Conservation (phyloP, 1,140 invertebrate species). For the Anthonomus grandis region DNA sequence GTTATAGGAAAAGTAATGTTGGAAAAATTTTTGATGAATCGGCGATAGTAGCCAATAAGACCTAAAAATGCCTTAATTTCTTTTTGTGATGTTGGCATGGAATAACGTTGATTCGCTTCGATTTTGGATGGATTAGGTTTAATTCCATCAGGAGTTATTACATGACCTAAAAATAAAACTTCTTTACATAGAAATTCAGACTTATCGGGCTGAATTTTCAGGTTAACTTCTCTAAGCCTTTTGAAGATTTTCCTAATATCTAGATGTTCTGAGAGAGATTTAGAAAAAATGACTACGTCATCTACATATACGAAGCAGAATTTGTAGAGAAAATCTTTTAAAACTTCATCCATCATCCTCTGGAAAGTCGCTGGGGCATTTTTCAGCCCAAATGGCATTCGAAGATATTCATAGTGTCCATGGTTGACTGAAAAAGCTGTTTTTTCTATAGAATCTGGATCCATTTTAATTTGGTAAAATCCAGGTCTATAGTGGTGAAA, state of each 20-base stretch:
- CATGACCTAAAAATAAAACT: slow-evolving; percentile 24
- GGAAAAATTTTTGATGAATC: slow-evolving; percentile 31
- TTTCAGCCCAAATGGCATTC: slow-evolving; percentile 50
- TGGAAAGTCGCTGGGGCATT: slow-evolving; percentile 51
- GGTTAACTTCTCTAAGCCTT: slow-evolving; percentile 30
- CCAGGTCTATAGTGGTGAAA: slow-evolving; percentile 55
- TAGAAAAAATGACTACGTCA: slow-evolving; percentile 38
- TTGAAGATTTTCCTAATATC: slow-evolving; percentile 31
- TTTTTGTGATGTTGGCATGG: slow-evolving; percentile 15
- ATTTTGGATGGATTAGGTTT: slow-evolving; percentile 25
- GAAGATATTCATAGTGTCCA: slow-evolving; percentile 46
- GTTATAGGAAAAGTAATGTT: slow-evolving; percentile 9
- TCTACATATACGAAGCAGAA: slow-evolving; percentile 44
- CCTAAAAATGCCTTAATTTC: slow-evolving; percentile 30
- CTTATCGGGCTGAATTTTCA: slow-evolving; percentile 40
- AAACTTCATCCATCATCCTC: slow-evolving; percentile 44
- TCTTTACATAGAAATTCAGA: slow-evolving; percentile 37
- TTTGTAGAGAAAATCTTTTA: slow-evolving; percentile 34
- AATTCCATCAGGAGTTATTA: slow-evolving; percentile 21
- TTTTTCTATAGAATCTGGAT: slow-evolving; percentile 45
- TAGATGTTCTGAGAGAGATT: slow-evolving; percentile 35
- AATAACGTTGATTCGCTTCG: slow-evolving; percentile 11
- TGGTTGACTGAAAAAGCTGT: slow-evolving; percentile 50
- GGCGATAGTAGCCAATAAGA: slow-evolving; percentile 23
- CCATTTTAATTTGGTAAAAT: slow-evolving; percentile 52